Conservation (phyloP, 2,113 vertebrate species). For the Cyrtonyx montezumae region DNA sequence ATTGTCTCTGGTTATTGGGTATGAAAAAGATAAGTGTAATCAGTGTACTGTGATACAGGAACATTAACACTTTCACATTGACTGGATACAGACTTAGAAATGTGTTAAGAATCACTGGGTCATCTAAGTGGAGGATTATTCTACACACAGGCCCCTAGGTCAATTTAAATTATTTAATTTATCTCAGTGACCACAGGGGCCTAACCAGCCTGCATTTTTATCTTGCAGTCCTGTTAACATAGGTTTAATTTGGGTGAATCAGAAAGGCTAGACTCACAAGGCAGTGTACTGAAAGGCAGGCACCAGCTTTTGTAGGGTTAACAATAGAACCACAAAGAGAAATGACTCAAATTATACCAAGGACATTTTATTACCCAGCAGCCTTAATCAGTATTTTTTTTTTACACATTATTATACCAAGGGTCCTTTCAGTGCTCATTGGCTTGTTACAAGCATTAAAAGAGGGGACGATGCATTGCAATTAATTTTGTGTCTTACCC, state of each 20-base stretch:
- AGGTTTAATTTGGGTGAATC: slow-evolving; percentile 38
- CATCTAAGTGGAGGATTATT: slow-evolving; percentile 74
- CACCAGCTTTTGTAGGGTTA: slow-evolving; percentile 3
- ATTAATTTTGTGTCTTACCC: not conserved
- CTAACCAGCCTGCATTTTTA: slow-evolving; percentile 61
- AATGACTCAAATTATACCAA: slow-evolving; percentile 28
- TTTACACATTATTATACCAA: slow-evolving; percentile 52
- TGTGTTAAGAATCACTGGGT: slow-evolving; percentile 69
- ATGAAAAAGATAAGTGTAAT: slow-evolving; percentile 72
- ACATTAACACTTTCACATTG: slow-evolving; percentile 65
- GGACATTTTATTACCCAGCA: slow-evolving; percentile 22
- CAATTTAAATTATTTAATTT: slow-evolving; percentile 80
- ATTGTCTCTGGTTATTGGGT: slow-evolving; percentile 78
- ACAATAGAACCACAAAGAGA: slow-evolving; percentile 14
- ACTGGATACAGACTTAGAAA: slow-evolving; percentile 64
- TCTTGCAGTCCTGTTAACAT: slow-evolving; percentile 48
- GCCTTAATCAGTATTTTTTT: slow-evolving; percentile 40
- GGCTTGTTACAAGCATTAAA: slow-evolving; percentile 41
- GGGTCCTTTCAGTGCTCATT: slow-evolving; percentile 1
- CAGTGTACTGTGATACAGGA: slow-evolving; percentile 57
- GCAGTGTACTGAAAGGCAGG: not conserved
- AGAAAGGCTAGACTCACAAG: slow-evolving; percentile 22
- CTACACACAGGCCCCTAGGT: slow-evolving; percentile 72
- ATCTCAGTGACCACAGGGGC: slow-evolving; percentile 70
- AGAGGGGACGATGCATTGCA: not conserved